phyloP scores from a whole-genome alignment of 2,797 vertebrate species.

The Scomberomorus guttatus region DNA sequence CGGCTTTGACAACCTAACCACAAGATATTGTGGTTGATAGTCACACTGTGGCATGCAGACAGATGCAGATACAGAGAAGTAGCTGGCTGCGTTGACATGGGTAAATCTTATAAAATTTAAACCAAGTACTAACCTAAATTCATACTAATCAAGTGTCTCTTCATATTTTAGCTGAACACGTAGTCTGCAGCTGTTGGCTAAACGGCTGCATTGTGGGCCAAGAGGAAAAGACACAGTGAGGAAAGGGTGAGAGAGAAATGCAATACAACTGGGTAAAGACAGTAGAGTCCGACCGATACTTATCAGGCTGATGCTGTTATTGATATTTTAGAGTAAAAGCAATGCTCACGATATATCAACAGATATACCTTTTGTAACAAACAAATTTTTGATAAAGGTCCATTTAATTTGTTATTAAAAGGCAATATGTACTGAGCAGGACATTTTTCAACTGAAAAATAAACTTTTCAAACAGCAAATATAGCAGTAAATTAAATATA shows the following conservation, averaged over 20 bases:
- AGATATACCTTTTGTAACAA: neutral
- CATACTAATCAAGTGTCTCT: slow-evolving; percentile 40
- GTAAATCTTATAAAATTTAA: slow-evolving; percentile 52
- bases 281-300: neutral
- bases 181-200: slow-evolving; percentile 67
- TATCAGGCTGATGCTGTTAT: neutral
- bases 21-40: slow-evolving; percentile 55
- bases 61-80: slow-evolving; percentile 30
- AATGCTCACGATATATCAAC: neutral
- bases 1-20: slow-evolving; percentile 55
- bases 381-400: too few relatives aligned
- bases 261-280: neutral
- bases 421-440: too few relatives aligned
- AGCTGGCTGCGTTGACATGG: slow-evolving; percentile 36
- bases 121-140: slow-evolving; percentile 54
- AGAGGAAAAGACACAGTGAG: slow-evolving; percentile 31
- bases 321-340: neutral
- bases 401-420: too few relatives aligned
- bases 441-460: too few relatives aligned
- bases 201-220: slow-evolving; percentile 33
- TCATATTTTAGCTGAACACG: slow-evolving; percentile 54
- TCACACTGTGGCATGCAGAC: slow-evolving; percentile 45
- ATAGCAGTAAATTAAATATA: too few relatives aligned
- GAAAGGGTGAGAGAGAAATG: slow-evolving; percentile 3
- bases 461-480: too few relatives aligned